phyloP scores from a whole-genome alignment of 1,140 invertebrate species.

The Glossosoma conforme region DNA sequence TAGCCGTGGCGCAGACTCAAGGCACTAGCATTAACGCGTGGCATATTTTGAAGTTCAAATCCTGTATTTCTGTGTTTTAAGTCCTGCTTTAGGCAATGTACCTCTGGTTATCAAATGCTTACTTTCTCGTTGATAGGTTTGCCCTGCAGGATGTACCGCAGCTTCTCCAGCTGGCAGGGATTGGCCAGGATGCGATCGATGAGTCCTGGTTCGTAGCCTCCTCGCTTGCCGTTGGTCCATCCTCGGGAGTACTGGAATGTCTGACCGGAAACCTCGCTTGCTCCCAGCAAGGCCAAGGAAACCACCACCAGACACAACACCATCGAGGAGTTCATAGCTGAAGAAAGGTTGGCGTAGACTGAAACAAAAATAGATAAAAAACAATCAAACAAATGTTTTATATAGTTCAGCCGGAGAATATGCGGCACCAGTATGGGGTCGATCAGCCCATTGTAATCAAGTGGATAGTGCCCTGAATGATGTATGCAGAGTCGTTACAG shows the following conservation, averaged over 20 bases:
- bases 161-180: conserved; percentile 47
- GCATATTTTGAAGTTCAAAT: neutral
- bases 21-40: no score
- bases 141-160: conserved; percentile 49
- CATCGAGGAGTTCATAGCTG: conserved; percentile 28
- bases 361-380: no score
- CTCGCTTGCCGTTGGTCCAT: conserved; percentile 68
- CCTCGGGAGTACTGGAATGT: conserved; percentile 70
- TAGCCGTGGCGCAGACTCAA: no score
- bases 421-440: no score
- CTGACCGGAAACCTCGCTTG: conserved; percentile 48
- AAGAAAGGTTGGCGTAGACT: no score
- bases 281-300: conserved; percentile 28
- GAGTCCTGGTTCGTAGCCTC: conserved; percentile 37
- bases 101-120: conserved; percentile 8
- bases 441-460: no score
- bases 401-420: no score
- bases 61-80: neutral
- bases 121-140: conserved; percentile 47
- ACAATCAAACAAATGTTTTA: no score
- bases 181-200: conserved; percentile 40
- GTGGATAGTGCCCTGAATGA: no score
- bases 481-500: no score
- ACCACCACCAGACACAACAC: conserved; percentile 12
- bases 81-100: neutral